Evolutionary conservation across 2,797 vertebrate species (phyloP).

Genomic region (Onychomys arenicola): DNA sequence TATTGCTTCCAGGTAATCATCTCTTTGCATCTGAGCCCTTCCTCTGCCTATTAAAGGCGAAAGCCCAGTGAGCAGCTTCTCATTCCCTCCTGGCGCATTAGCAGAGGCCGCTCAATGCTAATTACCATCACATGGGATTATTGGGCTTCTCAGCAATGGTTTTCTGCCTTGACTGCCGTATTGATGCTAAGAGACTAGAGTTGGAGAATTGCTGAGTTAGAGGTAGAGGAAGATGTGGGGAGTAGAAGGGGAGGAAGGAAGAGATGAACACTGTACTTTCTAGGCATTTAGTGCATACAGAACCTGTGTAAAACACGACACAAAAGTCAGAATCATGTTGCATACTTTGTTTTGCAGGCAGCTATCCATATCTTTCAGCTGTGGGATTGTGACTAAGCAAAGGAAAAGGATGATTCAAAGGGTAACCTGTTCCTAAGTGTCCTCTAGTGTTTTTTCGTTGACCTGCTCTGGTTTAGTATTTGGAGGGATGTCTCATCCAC

Average conservation of each 20-base stretch:
- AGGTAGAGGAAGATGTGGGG: conserved; percentile 43
- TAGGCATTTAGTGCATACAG: background rate
- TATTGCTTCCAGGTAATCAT: conserved; percentile 37
- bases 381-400: conserved; percentile 12
- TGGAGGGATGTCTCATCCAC: background rate
- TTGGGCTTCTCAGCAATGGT: conserved; percentile 5
- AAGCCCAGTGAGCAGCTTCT: background rate
- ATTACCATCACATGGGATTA: conserved; percentile 45
- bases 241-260: background rate
- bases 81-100: conserved; percentile 20
- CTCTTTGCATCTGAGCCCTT: background rate
- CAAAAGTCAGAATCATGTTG: conserved; percentile 40
- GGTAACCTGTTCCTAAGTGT: background rate
- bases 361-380: conserved; percentile 12
- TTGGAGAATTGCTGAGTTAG: conserved; percentile 36
- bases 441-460: background rate
- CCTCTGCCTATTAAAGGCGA: conserved; percentile 21
- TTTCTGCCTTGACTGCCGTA: conserved; percentile 53
- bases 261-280: background rate
- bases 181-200: conserved; percentile 56
- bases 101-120: conserved; percentile 64
- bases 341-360: background rate
- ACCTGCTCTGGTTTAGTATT: background rate
- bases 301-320: conserved; percentile 41
- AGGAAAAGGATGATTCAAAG: conserved; percentile 10